These are phyloP conservation scores for Brachionichthys hirsutus DNA, from an alignment of 2,113 vertebrate species.

Conservation along the genomic window DNA sequence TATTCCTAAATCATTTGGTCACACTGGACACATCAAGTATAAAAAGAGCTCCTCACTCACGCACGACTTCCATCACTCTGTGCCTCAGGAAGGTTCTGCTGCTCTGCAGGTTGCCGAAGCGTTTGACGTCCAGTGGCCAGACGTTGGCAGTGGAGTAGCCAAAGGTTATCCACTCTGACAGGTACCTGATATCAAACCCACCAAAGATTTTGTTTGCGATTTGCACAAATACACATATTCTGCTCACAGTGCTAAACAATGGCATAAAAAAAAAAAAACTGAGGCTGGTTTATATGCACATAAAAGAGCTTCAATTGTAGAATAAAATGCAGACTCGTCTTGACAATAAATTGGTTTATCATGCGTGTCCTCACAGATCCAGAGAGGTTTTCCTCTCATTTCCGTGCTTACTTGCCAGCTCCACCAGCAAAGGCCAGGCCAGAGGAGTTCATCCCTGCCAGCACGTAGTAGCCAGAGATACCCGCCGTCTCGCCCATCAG, in stretches of 20 bases:
- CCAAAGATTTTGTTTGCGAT: slow-evolving; percentile 6
- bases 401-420: slow-evolving; percentile 87
- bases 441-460: slow-evolving; percentile 96
- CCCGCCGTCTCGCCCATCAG: slow-evolving; percentile 92
- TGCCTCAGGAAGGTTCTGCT: slow-evolving; percentile 96
- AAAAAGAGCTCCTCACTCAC: slow-evolving; percentile 78
- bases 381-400: neutral
- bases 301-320: neutral
- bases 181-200: slow-evolving; percentile 77
- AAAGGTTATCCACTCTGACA: slow-evolving; percentile 96
- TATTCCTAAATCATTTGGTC: neutral
- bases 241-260: neutral
- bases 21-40: neutral
- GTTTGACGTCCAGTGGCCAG: slow-evolving; percentile 94
- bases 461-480: slow-evolving; percentile 85
- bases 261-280: neutral
- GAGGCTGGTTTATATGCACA: neutral
- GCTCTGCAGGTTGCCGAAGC: slow-evolving; percentile 94
- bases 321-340: neutral
- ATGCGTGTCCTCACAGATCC: neutral
- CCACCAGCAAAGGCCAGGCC: slow-evolving; percentile 91
- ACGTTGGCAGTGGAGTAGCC: slow-evolving; percentile 90
- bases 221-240: neutral
- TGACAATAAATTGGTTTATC: neutral
- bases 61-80: slow-evolving; percentile 98